Conservation (phyloP, 2,888 invertebrate genomes). For the Liodrosophila aerea region DNA sequence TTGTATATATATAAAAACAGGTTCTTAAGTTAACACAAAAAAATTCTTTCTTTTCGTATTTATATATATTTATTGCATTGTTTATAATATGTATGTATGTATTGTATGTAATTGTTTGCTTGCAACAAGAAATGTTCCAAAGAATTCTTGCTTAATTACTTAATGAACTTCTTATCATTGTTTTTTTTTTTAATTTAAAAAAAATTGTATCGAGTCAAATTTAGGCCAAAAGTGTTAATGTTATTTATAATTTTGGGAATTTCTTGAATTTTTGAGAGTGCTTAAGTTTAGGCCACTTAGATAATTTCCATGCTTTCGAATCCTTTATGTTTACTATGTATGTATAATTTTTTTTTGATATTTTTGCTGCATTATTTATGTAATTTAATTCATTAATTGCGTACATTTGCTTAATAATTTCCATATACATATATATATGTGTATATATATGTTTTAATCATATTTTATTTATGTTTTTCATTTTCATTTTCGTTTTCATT, state of each 20-base stretch:
- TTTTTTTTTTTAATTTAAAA: slow-evolving; percentile 46
- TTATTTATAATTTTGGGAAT: not conserved
- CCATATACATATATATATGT: not conserved
- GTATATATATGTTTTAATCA: too few relatives aligned
- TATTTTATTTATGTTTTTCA: not conserved
- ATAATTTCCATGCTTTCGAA: slow-evolving; percentile 28
- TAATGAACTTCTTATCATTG: slow-evolving; percentile 27
- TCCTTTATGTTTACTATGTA: slow-evolving; percentile 16
- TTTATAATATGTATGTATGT: slow-evolving; percentile 17
- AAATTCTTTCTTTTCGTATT: slow-evolving; percentile 14
- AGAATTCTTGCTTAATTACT: slow-evolving; percentile 47
- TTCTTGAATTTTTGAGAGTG: slow-evolving; percentile 23
- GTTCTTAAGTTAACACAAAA: slow-evolving; percentile 55
- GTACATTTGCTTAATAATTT: slow-evolving; percentile 56
- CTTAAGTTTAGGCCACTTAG: slow-evolving; percentile 61
- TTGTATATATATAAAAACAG: slow-evolving; percentile 42
- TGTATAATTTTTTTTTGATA: slow-evolving; percentile 63
- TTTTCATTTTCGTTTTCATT: slow-evolving; percentile 10
- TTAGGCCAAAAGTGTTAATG: slow-evolving; percentile 57
- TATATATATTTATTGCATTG: not conserved
- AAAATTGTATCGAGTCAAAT: slow-evolving; percentile 46
- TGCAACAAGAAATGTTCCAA: slow-evolving; percentile 63
- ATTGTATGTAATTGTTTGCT: slow-evolving; percentile 18
- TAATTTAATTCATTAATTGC: slow-evolving; percentile 35
- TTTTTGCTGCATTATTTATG: slow-evolving; percentile 63